Base-by-base conservation (phyloP, 1,140 invertebrate genomes). In the Cepaea nemoralis region DNA sequence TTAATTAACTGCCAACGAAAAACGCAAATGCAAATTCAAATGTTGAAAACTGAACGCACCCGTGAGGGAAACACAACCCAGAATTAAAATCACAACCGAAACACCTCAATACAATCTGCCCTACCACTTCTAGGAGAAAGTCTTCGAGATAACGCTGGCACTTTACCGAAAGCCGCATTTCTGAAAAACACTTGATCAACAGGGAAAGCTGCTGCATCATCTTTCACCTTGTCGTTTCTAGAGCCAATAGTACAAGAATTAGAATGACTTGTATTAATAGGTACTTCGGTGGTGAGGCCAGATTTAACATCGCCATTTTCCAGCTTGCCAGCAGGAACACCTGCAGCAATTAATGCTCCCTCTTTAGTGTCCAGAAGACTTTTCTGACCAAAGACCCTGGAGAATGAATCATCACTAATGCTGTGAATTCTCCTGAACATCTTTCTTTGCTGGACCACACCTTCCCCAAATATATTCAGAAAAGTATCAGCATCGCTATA, bases 381-480 rank as follows among this genome's bases (percentile, higher is more conserved):
- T n/a, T 1, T 39, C 24, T 45, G 37, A 39, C 75, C 75, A 77
- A 77, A 77, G 3, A 77, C 42, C n/a, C 75, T 33, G n/a, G 75
- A 77, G 42, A 59, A 77, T 14, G 75, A 77, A 66, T 77, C 75
- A 63, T 35, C 33, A n/a, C 50, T 39, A 19, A 5, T 14, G n/a
- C 33, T 27, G 27, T 31, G 59, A 31, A 63, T 31, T 63, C 27
- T 63, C 27, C 59, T 63, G 33, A 27, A 63, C 59, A 63, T 63
- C 10, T 63, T 63, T 5, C 59, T 27, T 0, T 63, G 27, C 59
- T 63, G n/a, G 10, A 63, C n/a, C 2, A 1, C 33, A 27, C 59
- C 59, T 22, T 59, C 50, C 31, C 75, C 75, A 77, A 77, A 77
- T 39, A 77, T 50, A 63, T 77, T 77, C 2, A 33, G 8, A 77